phyloP scores from a whole-genome alignment of 1,140 invertebrate genomes.

The Polyergus mexicanus region DNA sequence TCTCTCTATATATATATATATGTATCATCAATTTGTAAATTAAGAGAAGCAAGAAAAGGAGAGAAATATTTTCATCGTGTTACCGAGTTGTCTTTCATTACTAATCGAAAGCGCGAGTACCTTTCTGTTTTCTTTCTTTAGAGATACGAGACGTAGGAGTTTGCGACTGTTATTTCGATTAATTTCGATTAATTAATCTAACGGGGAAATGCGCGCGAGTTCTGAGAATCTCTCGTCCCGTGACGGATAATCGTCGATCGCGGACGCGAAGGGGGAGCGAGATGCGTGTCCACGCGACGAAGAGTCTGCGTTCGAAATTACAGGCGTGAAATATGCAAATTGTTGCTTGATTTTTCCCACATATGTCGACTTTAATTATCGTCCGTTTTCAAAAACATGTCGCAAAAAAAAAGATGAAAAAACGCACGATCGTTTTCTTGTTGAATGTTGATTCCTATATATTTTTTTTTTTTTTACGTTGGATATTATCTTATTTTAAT shows the following conservation, averaged over 20 bases:
- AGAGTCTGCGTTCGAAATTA: neutral
- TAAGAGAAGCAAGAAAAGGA: neutral
- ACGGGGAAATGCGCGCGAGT: neutral
- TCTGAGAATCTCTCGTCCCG: neutral
- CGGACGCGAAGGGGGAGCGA: neutral
- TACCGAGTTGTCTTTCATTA: neutral
- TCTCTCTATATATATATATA: too few relatives aligned
- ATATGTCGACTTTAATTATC: neutral
- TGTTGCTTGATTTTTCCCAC: neutral
- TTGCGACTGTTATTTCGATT: neutral
- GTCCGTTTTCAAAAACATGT: neutral
- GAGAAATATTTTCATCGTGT: neutral
- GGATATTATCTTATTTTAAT: too few relatives aligned
- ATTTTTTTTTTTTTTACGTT: too few relatives aligned
- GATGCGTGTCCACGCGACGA: neutral
- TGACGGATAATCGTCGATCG: neutral
- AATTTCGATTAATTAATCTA: neutral
- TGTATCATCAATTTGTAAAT: neutral
- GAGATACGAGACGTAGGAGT: neutral
- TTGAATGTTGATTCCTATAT: too few relatives aligned
- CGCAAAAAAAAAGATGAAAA: neutral
- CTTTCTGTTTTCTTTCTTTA: neutral
- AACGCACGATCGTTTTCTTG: neutral
- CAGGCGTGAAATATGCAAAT: neutral
- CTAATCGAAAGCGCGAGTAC: neutral